Percentiles rank a stretch among this genome's conserved stretches.
Conservation (phyloP, 2,888 invertebrate genomes). For the Petrophora chlorosata region DNA sequence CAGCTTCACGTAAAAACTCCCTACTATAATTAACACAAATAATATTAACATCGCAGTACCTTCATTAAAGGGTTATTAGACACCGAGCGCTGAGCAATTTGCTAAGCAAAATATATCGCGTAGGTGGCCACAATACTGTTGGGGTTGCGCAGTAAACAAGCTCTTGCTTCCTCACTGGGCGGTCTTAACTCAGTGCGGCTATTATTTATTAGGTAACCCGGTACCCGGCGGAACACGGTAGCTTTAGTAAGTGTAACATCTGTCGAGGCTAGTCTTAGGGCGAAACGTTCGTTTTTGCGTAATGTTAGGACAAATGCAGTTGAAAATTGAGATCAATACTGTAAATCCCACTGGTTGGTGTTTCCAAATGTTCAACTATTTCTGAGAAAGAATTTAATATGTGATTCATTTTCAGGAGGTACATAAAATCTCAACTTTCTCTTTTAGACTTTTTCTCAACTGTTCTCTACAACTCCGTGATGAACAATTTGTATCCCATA, state of each 20-base stretch:
- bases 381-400: no score
- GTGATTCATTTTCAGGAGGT: no score
- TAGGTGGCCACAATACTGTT: constrained; percentile 77
- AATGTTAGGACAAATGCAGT: constrained; percentile 6
- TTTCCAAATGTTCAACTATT: no score
- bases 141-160: constrained; percentile 74
- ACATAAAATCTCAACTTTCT: no score
- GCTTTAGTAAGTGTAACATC: constrained; percentile 61
- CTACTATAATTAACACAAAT: constrained; percentile 35
- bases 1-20: constrained; percentile 24
- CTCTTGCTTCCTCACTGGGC: constrained; percentile 76
- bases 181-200: constrained; percentile 77
- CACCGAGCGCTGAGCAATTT: constrained; percentile 78
- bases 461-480: no score
- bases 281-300: constrained; percentile 25
- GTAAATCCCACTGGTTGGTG: no score
- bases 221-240: constrained; percentile 63
- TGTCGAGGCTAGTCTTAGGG: constrained; percentile 44
- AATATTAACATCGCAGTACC: constrained; percentile 49
- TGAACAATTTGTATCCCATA: no score
- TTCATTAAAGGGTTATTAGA: constrained; percentile 82
- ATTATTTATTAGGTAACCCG: constrained; percentile 78
- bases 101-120: constrained; percentile 80
- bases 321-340: background rate
- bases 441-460: no score